phyloP scores from a whole-genome alignment of 2,888 invertebrate species.

The Dasysyrphus tricinctus region DNA sequence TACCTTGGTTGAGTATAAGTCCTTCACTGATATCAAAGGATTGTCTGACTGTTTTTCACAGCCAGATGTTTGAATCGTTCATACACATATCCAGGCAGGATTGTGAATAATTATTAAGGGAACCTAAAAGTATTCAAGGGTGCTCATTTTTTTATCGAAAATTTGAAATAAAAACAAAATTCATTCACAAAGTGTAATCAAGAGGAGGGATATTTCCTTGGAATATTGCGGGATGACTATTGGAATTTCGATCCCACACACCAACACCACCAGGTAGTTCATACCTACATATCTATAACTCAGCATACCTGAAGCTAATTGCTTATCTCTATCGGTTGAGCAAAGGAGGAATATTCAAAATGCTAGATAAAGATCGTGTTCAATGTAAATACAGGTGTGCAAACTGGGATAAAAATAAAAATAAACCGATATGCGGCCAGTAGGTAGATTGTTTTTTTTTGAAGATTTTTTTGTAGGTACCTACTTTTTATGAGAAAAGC shows the following conservation, averaged over 20 bases:
- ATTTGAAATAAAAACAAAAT: constrained; percentile 6
- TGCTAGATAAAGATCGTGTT: constrained; percentile 59
- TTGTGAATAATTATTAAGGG: constrained; percentile 3
- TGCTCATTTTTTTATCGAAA: background rate
- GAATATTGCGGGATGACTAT: constrained; percentile 28
- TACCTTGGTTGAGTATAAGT: background rate
- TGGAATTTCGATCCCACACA: constrained; percentile 32
- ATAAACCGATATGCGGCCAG: background rate
- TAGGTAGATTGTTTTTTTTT: background rate
- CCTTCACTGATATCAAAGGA: constrained; percentile 48
- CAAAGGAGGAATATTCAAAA: constrained; percentile 12
- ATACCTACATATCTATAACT: background rate
- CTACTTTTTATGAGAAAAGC: background rate
- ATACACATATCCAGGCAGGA: background rate
- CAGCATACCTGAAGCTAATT: constrained; percentile 20
- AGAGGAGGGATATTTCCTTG: constrained; percentile 16
- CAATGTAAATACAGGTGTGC: constrained; percentile 74
- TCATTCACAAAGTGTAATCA: constrained; percentile 55
- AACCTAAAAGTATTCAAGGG: constrained; percentile 14
- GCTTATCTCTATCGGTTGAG: constrained; percentile 40
- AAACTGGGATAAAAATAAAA: constrained; percentile 46
- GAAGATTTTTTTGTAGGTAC: background rate
- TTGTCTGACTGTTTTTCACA: constrained; percentile 19
- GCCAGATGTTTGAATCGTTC: constrained; percentile 51
- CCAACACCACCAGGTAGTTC: background rate